phyloP scores from a whole-genome alignment of 2,113 vertebrate genomes.

The Trogon surrucura region DNA sequence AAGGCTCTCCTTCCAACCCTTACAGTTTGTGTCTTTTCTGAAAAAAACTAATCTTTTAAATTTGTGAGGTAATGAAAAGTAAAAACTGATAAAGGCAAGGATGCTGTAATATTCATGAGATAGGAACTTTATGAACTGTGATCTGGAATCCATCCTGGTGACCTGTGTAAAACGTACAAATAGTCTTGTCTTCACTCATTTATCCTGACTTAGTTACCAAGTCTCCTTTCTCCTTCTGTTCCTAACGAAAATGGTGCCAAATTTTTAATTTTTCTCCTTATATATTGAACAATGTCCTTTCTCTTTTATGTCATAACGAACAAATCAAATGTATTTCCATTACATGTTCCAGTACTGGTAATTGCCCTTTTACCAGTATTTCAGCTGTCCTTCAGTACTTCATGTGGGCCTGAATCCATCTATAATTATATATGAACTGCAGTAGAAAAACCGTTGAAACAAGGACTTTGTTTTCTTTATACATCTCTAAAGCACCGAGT shows the following conservation, averaged over 20 bases:
- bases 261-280: not conserved
- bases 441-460: not conserved
- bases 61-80: not conserved
- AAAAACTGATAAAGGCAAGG: not conserved
- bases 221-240: not conserved
- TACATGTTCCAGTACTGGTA: not conserved
- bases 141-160: not conserved
- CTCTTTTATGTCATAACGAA: not conserved
- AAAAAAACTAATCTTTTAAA: not conserved
- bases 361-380: not conserved
- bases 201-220: not conserved
- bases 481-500: not conserved
- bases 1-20: not conserved
- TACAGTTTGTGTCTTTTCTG: not conserved
- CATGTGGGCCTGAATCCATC: not conserved
- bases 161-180: not conserved
- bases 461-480: constrained; percentile 17
- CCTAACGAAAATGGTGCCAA: not conserved
- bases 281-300: not conserved
- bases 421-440: not conserved
- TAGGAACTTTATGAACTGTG: not conserved
- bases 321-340: not conserved
- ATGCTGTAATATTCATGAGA: not conserved
- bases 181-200: not conserved
- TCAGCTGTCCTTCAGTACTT: not conserved